A percentile compares a stretch with the other conserved stretches of the same genome.
These are phyloP conservation scores for Ricordea florida DNA, from an alignment of 92 coral and sea anemone species.

Conservation along the genomic window DNA sequence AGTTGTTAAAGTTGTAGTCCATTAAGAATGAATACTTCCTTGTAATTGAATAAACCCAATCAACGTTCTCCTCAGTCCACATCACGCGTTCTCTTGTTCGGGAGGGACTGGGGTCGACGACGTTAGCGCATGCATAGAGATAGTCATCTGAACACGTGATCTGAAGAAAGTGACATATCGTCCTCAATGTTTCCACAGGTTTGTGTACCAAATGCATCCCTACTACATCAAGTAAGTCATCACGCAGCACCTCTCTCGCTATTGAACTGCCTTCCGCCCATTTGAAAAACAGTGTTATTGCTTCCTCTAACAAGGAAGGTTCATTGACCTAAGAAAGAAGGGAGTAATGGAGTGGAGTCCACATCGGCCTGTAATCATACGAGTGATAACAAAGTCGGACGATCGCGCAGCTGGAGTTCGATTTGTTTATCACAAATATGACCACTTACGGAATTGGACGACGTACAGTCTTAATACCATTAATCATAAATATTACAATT, in stretches of 20 bases:
- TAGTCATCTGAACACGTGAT: conserved; percentile 6
- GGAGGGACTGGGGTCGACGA: conserved; percentile 7
- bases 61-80: conserved; percentile 1
- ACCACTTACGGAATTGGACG: too few species aligned
- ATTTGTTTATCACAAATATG: too few species aligned
- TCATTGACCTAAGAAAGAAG: neutral
- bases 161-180: neutral
- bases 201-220: conserved; percentile 9
- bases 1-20: neutral
- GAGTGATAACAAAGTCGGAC: too few species aligned
- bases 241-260: conserved; percentile 15
- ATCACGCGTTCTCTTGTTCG: neutral
- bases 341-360: too few species aligned
- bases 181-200: neutral
- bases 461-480: too few species aligned
- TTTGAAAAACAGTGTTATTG: neutral
- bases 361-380: too few species aligned
- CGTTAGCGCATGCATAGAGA: conserved; percentile 6
- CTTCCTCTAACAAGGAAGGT: neutral
- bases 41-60: neutral
- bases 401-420: too few species aligned
- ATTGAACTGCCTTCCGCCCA: conserved; percentile 20
- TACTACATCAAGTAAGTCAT: neutral
- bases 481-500: too few species aligned
- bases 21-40: neutral